phyloP scores from a whole-genome alignment of 1,140 invertebrate genomes.

The Grapholita molesta region DNA sequence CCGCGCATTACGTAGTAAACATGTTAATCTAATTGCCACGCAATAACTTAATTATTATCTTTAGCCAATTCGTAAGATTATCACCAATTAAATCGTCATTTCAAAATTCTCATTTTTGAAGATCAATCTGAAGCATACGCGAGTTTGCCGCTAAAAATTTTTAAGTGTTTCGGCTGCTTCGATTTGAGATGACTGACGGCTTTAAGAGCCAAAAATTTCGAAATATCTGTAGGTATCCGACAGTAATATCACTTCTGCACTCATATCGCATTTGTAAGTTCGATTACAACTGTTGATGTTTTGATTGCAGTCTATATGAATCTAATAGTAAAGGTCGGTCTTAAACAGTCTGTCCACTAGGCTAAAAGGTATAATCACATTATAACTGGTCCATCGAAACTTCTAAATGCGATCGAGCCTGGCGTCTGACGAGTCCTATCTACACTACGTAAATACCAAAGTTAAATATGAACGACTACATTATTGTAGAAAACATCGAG shows the following conservation, averaged over 20 bases:
- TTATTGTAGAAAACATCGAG: constrained; percentile 75
- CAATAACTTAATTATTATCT: constrained; percentile 75
- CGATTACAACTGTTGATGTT: constrained; percentile 11
- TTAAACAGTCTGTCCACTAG: constrained; percentile 1
- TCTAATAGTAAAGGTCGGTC: constrained; percentile 6
- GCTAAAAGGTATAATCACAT: constrained; percentile 10
- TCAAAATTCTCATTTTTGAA: constrained; percentile 30
- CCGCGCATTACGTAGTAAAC: constrained; percentile 69
- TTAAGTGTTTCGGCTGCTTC: not conserved
- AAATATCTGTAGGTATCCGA: constrained; percentile 20
- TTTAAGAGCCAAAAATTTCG: not conserved
- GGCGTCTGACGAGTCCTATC: constrained; percentile 44
- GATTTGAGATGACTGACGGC: not conserved
- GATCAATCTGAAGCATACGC: not conserved
- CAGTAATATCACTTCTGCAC: constrained; percentile 45
- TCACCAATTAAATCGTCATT: constrained; percentile 58
- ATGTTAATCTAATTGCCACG: constrained; percentile 71
- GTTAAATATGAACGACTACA: constrained; percentile 64
- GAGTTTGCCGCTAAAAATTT: not conserved
- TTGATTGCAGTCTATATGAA: constrained; percentile 24
- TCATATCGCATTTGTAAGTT: constrained; percentile 48
- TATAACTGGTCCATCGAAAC: constrained; percentile 30
- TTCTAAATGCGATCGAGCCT: constrained; percentile 62
- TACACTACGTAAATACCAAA: constrained; percentile 67
- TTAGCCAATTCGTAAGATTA: constrained; percentile 75